Base-by-base conservation (phyloP, 2,888 invertebrate species). In the Maniola hyperantus region DNA sequence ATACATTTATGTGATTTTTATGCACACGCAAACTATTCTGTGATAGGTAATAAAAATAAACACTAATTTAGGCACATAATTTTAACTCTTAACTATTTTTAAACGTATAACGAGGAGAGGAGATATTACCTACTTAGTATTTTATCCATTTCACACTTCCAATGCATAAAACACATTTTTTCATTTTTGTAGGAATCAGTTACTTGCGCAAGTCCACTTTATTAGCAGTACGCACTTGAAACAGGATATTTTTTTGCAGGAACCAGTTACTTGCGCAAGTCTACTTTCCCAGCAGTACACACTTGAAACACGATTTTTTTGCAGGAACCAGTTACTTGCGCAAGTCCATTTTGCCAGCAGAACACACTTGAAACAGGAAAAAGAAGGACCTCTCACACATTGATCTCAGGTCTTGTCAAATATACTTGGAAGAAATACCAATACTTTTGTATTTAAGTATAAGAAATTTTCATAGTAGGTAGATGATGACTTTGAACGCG, bases 321-420 rank as follows among this genome's bases (percentile, higher is more conserved):
- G 13, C 13, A 5, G 6, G 26, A 11, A 26, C 15, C 20, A 63
- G 57, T 39, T 46, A 71, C 70, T 68, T 33, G 66, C 46, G 36
- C 69, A 33, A 69, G 71, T 65, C 59, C 36, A 59, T 46, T 61
- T 54, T 53, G 0, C 15, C 18, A 13, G 15, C 15, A 7, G 46
- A 33, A 66, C 7, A 15, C 44, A 65, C 57, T n/a, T n/a, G 48
- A 26, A 64, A 62, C 58, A 63, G 48, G 65, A 67, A 57, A 69
- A 69, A 61, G 64, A 69, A 69, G 57, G 64, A 59, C 48, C 48
- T 46, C 48, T 60, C 65, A 69, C 62, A 67, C 67, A 69, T 65
- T 54, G 58, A 48, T 69, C 59, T 58, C 46, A 46, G 61, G 46
- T 64, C 63, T 34, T 57, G 58, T 67, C 58, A 67, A 64, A 67